Conservation (phyloP, 2,888 invertebrate genomes). For the Drosophila infuscata region DNA sequence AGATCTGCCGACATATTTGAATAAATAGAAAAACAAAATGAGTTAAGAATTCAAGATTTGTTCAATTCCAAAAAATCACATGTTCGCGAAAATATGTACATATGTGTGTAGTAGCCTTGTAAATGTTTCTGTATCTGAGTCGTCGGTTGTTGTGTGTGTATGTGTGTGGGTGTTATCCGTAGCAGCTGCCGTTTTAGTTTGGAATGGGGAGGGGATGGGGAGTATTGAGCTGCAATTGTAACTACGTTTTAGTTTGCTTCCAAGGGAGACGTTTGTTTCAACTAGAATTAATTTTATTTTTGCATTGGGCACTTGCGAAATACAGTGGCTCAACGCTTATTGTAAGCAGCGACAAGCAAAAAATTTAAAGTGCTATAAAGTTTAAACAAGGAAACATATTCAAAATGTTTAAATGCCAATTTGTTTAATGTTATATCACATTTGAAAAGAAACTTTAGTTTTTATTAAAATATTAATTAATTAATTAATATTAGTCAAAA, state of each 20-base stretch:
- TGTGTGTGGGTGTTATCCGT: conserved; percentile 50
- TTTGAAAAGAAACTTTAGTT: no score
- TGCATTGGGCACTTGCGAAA: conserved; percentile 9
- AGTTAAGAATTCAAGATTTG: conserved; percentile 21
- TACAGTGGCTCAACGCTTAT: no score
- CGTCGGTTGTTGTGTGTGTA: conserved; percentile 10
- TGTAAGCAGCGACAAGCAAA: no score
- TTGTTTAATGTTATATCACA: no score
- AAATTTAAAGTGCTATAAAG: no score
- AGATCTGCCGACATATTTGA: conserved; percentile 11
- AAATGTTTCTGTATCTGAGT: conserved; percentile 23
- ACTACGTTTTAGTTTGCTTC: conserved; percentile 56
- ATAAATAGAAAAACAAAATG: conserved; percentile 1
- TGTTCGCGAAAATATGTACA: conserved; percentile 46
- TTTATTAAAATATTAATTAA: no score
- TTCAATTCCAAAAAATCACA: conserved; percentile 38
- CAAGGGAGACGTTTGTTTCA: conserved; percentile 12
- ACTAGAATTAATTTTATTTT: conserved; percentile 10
- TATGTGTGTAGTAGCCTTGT: conserved; percentile 35
- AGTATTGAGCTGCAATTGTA: conserved; percentile 47
- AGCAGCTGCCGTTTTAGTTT: conserved; percentile 41
- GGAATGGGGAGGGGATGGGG: not conserved
- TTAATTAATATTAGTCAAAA: no score
- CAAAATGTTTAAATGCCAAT: no score
- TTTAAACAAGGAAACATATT: no score